Percentiles rank a stretch among this genome's conserved stretches.
These are phyloP conservation scores for Elephas maximus DNA, from an alignment of 2,113 vertebrate genomes.

Conservation along the genomic window DNA sequence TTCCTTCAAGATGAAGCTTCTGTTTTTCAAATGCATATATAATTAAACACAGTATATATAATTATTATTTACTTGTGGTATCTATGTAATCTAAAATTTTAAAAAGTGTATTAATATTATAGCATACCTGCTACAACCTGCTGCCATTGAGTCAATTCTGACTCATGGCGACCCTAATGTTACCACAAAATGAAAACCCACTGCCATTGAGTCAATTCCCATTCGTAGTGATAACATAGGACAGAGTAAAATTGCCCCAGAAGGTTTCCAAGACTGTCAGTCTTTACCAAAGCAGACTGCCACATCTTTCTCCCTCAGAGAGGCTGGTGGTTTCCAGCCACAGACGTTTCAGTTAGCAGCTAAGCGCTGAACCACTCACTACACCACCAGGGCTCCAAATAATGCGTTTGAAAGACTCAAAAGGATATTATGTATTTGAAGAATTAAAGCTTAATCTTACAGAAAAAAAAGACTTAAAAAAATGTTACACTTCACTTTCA, in stretches of 20 bases:
- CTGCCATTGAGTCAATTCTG: not conserved
- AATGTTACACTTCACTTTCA: not conserved
- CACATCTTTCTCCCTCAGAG: not conserved
- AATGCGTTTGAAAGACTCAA: not conserved
- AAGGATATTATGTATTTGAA: conserved; percentile 3
- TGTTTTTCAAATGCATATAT: no score
- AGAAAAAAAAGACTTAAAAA: conserved; percentile 53
- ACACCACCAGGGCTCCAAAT: no score
- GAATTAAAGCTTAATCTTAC: conserved; percentile 28
- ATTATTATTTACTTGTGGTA: no score
- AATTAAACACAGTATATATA: no score
- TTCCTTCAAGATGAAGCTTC: no score
- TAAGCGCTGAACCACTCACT: no score
- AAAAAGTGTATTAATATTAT: not conserved
- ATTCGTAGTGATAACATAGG: not conserved
- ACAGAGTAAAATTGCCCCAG: not conserved
- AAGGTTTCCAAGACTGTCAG: not conserved
- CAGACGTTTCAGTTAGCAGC: no score
- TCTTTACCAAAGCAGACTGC: not conserved
- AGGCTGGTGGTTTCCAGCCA: no score
- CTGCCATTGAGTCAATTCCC: not conserved
- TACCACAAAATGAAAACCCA: not conserved
- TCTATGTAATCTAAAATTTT: no score
- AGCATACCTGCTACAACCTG: not conserved
- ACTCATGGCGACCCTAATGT: not conserved